Conservation (phyloP, 2,113 vertebrate species). For the Romanogobio albipinnatus region DNA sequence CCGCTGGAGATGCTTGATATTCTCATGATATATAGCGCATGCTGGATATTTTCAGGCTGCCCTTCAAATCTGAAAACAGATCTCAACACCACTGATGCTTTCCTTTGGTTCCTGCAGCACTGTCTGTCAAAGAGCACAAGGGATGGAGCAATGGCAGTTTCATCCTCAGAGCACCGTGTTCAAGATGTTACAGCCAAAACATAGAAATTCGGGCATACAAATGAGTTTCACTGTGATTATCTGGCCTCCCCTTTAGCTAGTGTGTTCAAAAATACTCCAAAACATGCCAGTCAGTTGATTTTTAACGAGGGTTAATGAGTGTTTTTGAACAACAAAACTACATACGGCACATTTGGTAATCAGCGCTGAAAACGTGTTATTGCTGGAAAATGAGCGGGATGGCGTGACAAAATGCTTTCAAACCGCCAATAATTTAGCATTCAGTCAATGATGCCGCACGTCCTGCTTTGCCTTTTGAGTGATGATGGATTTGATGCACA, state of each 20-base stretch:
- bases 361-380: neutral
- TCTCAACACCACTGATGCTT: conserved; percentile 1
- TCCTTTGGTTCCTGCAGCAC: conserved; percentile 2
- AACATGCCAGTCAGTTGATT: neutral
- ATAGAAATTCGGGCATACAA: conserved; percentile 8
- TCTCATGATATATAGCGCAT: neutral
- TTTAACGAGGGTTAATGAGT: conserved; percentile 1
- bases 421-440: conserved; percentile 40
- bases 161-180: neutral
- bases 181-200: neutral
- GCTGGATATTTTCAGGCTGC: conserved; percentile 30
- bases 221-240: conserved; percentile 5
- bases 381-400: neutral
- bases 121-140: neutral
- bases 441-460: conserved; percentile 35
- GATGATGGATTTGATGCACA: conserved; percentile 57
- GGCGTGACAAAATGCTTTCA: neutral
- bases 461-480: conserved; percentile 47
- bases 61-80: conserved; percentile 40
- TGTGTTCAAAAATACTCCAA: neutral
- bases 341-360: conserved; percentile 42
- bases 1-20: conserved; percentile 20
- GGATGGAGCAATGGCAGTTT: conserved; percentile 17
- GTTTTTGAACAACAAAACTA: conserved; percentile 18
- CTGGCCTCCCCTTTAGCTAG: neutral